Conservation (phyloP, 1,140 invertebrate species). For the Lucilia cuprina region DNA sequence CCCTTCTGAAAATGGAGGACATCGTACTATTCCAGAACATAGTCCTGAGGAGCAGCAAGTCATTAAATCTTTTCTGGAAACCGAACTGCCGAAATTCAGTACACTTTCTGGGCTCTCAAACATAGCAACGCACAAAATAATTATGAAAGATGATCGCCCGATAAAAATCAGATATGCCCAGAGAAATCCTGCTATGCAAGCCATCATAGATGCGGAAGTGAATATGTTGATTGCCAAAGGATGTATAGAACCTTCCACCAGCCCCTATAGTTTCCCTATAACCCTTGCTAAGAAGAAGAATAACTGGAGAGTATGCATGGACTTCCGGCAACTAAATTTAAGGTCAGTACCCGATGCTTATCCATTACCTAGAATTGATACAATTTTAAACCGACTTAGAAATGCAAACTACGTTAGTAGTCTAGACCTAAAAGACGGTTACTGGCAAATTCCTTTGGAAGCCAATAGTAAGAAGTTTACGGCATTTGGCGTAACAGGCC, state of each 20-base stretch:
- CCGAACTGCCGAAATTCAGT: neutral
- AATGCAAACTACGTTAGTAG: no score
- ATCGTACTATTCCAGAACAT: no score
- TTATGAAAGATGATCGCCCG: neutral
- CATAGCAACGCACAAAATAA: neutral
- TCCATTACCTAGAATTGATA: neutral
- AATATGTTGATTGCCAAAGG: neutral
- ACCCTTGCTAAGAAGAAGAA: slow-evolving; percentile 37
- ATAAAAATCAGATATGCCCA: neutral
- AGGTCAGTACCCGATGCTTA: neutral
- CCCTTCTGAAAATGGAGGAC: neutral
- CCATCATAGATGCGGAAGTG: slow-evolving; percentile 22
- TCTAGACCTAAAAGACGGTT: no score
- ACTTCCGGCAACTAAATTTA: neutral
- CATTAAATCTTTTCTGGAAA: slow-evolving; percentile 1
- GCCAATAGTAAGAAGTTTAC: no score
- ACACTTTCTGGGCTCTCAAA: neutral
- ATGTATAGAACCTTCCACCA: neutral
- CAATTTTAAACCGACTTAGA: neutral
- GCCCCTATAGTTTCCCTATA: neutral
- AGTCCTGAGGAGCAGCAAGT: neutral
- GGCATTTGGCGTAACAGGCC: no score
- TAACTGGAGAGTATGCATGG: neutral
- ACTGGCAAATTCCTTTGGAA: no score
- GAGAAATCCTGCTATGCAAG: slow-evolving; percentile 1